Conservation (phyloP, 2,888 invertebrate species). For the Apamea crenata region DNA sequence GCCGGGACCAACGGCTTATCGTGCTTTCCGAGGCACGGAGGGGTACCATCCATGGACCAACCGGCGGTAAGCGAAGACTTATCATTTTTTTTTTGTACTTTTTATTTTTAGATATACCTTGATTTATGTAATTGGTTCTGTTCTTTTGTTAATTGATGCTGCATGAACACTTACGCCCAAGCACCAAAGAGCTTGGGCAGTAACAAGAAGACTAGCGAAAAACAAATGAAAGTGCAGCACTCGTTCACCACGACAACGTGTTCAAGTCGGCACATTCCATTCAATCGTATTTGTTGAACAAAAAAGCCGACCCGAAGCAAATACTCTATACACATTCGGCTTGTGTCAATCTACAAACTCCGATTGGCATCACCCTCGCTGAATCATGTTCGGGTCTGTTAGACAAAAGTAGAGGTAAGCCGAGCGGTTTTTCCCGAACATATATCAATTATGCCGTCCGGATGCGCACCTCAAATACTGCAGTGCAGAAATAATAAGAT, state of each 20-base stretch:
- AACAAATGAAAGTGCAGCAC: not conserved
- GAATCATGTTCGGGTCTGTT: not conserved
- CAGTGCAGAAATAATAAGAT: not conserved
- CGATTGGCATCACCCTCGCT: not conserved
- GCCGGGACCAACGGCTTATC: no score
- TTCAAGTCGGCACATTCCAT: not conserved
- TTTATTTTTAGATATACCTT: no score
- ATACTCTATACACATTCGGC: no score
- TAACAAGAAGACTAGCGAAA: not conserved
- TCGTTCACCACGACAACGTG: not conserved
- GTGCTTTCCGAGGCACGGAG: no score
- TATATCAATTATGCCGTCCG: not conserved
- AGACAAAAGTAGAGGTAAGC: not conserved
- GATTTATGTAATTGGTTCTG: no score
- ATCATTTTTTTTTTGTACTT: no score
- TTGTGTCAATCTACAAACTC: not conserved
- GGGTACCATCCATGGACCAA: no score
- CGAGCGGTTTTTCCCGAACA: not conserved
- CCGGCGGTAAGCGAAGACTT: no score
- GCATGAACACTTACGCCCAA: no score
- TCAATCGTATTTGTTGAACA: not conserved
- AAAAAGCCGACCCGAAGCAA: not conserved
- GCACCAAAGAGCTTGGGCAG: no score
- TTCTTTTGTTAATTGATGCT: no score
- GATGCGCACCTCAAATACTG: not conserved